Evolutionary conservation across 2,888 invertebrate species (phyloP).

Genomic region (Pandemis heparana): DNA sequence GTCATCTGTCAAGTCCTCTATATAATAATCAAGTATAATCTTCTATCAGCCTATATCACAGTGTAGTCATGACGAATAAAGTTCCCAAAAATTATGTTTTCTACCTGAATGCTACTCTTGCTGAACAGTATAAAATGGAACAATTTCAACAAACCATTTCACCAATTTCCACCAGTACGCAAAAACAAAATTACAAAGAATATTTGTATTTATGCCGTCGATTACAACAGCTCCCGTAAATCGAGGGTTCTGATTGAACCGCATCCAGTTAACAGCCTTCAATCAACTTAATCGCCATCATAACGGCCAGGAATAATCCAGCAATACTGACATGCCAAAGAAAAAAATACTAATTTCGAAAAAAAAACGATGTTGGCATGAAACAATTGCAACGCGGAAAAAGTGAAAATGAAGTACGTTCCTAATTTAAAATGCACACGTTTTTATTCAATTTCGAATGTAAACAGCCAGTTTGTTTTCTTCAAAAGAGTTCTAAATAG

Average conservation of each 20-base stretch:
- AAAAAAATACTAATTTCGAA: not conserved
- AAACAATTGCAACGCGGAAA: not conserved
- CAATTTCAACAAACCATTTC: not conserved
- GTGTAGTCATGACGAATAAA: no score
- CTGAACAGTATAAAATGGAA: not conserved
- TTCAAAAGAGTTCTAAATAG: no score
- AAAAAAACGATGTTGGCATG: not conserved
- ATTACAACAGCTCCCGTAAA: conserved; percentile 14
- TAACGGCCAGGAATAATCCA: conserved; percentile 24
- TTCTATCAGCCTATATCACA: not conserved
- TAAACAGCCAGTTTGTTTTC: not conserved
- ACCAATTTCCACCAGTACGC: not conserved
- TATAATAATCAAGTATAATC: no score
- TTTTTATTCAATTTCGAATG: not conserved
- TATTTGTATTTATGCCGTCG: conserved; percentile 10
- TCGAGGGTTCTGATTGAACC: conserved; percentile 36
- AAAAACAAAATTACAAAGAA: conserved; percentile 13
- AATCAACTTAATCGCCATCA: conserved; percentile 34
- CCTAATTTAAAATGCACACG: not conserved
- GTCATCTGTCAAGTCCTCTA: no score
- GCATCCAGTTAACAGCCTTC: conserved; percentile 21
- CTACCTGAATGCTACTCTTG: not conserved
- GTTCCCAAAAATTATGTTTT: not conserved
- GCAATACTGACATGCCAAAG: conserved; percentile 10
- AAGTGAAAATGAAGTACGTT: not conserved